Percentiles rank a stretch among this genome's conserved stretches.
phyloP scores from a whole-genome alignment of 2,888 invertebrate genomes.

The Euzetes globulus region DNA sequence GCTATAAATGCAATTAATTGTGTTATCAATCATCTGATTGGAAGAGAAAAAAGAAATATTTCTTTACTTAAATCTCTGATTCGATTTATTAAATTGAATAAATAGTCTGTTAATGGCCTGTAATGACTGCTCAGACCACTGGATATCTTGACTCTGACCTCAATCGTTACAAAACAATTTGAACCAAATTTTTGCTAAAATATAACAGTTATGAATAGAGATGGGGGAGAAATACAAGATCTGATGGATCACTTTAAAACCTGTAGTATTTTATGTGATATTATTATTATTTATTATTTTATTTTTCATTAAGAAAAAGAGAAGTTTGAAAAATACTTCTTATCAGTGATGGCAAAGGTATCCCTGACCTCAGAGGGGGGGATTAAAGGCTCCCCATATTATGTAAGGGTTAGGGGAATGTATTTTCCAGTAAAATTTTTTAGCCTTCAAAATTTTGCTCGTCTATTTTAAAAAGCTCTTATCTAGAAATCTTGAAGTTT shows the following conservation, averaged over 20 bases:
- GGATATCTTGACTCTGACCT: conserved; percentile 2
- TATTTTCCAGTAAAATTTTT: too few relatives aligned
- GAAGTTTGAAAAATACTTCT: too few relatives aligned
- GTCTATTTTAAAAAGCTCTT: too few relatives aligned
- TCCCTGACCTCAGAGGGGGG: too few relatives aligned
- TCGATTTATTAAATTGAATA: conserved; percentile 3
- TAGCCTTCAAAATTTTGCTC: too few relatives aligned
- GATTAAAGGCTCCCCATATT: too few relatives aligned
- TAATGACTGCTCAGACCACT: conserved; percentile 9
- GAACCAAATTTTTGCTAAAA: not conserved
- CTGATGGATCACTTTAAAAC: conserved; percentile 23
- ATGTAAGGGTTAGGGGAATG: too few relatives aligned
- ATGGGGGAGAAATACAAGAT: not conserved
- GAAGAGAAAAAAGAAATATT: not conserved
- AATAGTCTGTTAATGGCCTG: conserved; percentile 4
- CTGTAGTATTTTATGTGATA: not conserved
- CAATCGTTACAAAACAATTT: conserved; percentile 12
- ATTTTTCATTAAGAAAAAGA: not conserved
- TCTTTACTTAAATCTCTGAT: not conserved
- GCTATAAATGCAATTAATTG: conserved; percentile 8
- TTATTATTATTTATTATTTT: not conserved
- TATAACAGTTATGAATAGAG: not conserved
- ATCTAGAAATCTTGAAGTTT: too few relatives aligned
- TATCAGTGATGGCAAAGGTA: too few relatives aligned
- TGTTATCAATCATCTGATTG: not conserved